Conservation (phyloP, 2,888 invertebrate species). For the Trileptium ribeirensis region DNA sequence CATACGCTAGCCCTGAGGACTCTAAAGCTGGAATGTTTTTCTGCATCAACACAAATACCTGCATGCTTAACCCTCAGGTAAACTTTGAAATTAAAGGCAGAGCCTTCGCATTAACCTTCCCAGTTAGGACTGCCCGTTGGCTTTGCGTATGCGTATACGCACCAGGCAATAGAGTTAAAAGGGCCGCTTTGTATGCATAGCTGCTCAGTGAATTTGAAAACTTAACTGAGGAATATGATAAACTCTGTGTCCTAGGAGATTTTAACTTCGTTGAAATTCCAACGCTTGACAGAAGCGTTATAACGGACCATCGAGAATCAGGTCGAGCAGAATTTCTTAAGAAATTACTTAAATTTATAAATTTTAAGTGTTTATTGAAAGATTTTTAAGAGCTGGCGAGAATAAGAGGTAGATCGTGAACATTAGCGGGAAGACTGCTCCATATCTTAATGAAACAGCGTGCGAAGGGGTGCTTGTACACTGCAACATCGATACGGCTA, state of each 20-base stretch:
- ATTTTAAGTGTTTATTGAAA: no score
- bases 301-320: neutral
- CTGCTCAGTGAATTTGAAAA: neutral
- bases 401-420: no score
- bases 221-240: neutral
- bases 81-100: constrained; percentile 4
- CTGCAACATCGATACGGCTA: no score
- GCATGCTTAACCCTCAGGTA: neutral
- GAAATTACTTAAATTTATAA: no score
- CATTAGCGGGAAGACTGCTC: no score
- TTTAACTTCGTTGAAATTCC: constrained; percentile 1
- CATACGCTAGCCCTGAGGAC: neutral
- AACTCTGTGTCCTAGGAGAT: constrained; percentile 3
- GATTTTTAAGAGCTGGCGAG: no score
- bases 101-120: neutral
- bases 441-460: no score
- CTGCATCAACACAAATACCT: neutral
- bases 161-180: neutral
- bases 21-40: neutral
- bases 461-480: no score
- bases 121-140: no score
- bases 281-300: neutral
- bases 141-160: neutral
- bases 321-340: neutral
- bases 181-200: neutral